A percentile compares a stretch with the other conserved stretches of the same genome.
These are phyloP conservation scores for Phoenicopterus ruber DNA, from an alignment of 2,113 vertebrate genomes.

Conservation along the genomic window DNA sequence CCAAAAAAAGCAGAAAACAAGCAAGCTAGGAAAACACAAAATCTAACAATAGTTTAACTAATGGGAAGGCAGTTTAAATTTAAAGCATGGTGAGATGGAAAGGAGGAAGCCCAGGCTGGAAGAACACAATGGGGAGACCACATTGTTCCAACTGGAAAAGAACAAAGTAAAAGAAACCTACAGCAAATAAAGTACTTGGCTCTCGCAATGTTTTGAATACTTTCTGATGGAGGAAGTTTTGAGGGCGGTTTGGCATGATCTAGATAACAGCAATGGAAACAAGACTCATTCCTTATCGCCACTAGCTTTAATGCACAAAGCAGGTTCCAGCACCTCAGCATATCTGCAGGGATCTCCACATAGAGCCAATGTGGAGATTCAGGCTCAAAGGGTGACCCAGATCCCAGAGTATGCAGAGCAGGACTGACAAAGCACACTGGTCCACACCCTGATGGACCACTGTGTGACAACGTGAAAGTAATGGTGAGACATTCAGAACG, in stretches of 20 bases:
- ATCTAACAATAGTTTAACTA: neutral
- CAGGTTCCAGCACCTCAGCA: neutral
- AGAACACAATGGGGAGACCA: neutral
- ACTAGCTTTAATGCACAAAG: neutral
- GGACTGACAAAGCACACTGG: fast-evolving
- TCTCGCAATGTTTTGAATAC: neutral
- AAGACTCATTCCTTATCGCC: neutral
- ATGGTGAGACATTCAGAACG: fast-evolving
- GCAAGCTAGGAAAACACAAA: neutral
- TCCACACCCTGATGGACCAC: neutral
- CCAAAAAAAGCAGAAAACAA: neutral
- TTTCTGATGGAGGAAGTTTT: neutral
- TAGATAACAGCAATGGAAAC: neutral
- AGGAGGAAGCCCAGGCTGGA: neutral
- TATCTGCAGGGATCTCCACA: fast-evolving
- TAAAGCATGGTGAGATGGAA: neutral
- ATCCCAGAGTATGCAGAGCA: neutral
- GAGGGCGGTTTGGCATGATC: neutral
- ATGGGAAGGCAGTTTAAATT: neutral
- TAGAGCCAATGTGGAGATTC: neutral
- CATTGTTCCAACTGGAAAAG: neutral
- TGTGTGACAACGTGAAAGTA: neutral
- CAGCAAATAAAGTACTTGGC: neutral
- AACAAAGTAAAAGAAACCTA: neutral
- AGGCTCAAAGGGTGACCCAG: neutral